A percentile compares a stretch with the other conserved stretches of the same genome.
Evolutionary conservation across 2,888 invertebrate species (phyloP).

Genomic region (Drosophila dives): DNA sequence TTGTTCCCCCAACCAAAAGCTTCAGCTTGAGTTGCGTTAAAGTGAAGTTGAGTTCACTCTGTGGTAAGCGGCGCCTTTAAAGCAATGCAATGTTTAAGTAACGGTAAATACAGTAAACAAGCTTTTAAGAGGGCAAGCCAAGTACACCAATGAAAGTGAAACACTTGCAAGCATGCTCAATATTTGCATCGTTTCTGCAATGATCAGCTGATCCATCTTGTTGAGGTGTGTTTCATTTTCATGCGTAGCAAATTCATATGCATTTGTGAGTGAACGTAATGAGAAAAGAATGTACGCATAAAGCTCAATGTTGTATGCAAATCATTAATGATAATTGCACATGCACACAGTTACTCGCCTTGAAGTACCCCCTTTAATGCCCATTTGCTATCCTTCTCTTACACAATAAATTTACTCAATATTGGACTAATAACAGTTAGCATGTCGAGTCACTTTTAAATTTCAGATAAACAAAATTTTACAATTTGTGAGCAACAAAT

Average conservation of each 20-base stretch:
- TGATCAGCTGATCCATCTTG: neutral
- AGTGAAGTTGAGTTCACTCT: conserved; percentile 14
- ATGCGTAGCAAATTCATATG: neutral
- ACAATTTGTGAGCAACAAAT: neutral
- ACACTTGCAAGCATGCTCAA: conserved; percentile 2
- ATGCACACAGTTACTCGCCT: neutral
- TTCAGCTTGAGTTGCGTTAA: conserved; percentile 15
- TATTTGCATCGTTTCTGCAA: neutral
- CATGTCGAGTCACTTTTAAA: neutral
- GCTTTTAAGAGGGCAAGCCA: conserved; percentile 20
- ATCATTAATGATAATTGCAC: neutral
- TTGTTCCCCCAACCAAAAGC: conserved; percentile 1
- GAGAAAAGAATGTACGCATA: neutral
- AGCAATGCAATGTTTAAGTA: conserved; percentile 24
- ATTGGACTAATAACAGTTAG: neutral
- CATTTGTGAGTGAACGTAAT: neutral
- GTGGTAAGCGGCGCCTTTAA: conserved; percentile 9
- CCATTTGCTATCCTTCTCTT: neutral
- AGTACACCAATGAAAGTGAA: conserved; percentile 18
- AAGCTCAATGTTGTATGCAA: conserved; percentile 1
- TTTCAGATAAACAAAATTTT: neutral
- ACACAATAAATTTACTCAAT: neutral
- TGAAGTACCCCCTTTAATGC: neutral
- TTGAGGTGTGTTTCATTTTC: conserved; percentile 1
- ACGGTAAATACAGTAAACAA: neutral